Evolutionary conservation across 2,888 invertebrate species (phyloP), one percentile per base, ranked within the genome.

Genomic region (Dioctria rufipes): DNA sequence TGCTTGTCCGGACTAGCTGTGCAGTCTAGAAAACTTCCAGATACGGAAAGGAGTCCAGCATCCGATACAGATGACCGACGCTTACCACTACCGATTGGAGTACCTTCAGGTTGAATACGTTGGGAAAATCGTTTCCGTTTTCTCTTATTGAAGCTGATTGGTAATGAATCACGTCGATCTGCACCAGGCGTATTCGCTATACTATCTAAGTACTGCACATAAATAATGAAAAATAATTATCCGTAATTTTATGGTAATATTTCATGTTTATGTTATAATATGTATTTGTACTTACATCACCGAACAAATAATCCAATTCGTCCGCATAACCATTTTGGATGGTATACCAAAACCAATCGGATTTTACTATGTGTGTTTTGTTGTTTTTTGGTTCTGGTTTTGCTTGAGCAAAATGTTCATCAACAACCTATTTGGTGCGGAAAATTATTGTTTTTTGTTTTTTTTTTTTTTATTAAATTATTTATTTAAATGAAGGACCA

Each of bases 271-370:
- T 4, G 40, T 13, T 40, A 51, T 37, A 39, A 39, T 75, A 54
- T 58, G 25, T 25, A 25, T 67, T 39, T 9, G 11, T 65, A 91
- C 93, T 93, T 91, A 95, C 95, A 89, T 95, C 94, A 89, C 95
- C 94, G 86, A 96, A 96, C 25, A 94, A 91, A 90, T 97, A 97
- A 84, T 97, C 94, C 87, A 94, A 93, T 89, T 98, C 98, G 86
- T 95, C 95, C 82, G 97, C 96, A 84, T 95, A 95, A 86, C 97
- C 97, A 91, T 98, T 97, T 90, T 98, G 98, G 83, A 98, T 96
- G 69, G 98, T 97, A 58, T 96, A 96, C 98, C 98, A 99, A 90
- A 98, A 98, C 98, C 98, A 98, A 90, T 98, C 96, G 5, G 95
- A 95, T 89, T 95, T 96, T 79, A 97, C 94, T 83, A 96, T 91